phyloP scores from a whole-genome alignment of 2,113 vertebrate genomes.

The Puffinus mauretanicus region DNA sequence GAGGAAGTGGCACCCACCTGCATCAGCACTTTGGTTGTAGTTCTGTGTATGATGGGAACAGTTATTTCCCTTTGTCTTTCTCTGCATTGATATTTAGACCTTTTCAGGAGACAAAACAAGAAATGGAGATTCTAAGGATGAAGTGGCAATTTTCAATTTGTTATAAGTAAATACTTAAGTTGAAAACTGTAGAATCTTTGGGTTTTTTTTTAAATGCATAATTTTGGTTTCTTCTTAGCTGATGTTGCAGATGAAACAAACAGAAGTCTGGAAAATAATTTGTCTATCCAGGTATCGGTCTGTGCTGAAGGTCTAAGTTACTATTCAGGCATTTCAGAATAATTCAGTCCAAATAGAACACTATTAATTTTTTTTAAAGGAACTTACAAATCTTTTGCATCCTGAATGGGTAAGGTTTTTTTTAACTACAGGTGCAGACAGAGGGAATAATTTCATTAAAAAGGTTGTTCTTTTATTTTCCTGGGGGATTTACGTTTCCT shows the following conservation, averaged over 20 bases:
- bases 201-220: not conserved
- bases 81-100: not conserved
- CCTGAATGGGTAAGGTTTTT: not conserved
- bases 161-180: not conserved
- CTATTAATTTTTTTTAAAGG: not conserved
- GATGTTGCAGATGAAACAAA: not conserved
- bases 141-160: not conserved
- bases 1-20: not conserved
- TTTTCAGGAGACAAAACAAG: not conserved
- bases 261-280: not conserved
- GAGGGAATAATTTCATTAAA: not conserved
- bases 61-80: not conserved
- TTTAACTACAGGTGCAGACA: not conserved
- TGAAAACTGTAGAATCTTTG: not conserved
- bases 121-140: not conserved
- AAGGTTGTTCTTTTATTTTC: not conserved
- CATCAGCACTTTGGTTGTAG: not conserved
- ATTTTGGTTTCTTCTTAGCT: not conserved
- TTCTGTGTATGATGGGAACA: not conserved
- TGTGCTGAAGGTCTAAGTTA: not conserved
- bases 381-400: not conserved
- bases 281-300: not conserved
- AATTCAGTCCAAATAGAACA: not conserved
- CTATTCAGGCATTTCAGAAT: not conserved
- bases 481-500: not conserved